Conservation (phyloP, 2,888 invertebrate genomes). For the Rhyacophila evoluta region DNA sequence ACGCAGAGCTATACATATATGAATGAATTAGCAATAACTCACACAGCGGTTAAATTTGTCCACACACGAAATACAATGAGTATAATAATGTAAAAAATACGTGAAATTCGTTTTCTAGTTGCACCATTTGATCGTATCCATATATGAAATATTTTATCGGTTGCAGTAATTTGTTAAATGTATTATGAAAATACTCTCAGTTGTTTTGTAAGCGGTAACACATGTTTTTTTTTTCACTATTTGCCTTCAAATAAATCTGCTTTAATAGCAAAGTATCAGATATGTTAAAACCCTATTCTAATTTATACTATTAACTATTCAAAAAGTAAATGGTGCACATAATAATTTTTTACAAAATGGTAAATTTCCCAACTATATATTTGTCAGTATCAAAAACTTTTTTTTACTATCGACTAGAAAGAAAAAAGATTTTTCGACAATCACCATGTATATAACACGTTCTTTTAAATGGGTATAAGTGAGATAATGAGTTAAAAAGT, state of each 20-base stretch:
- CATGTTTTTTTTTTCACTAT: not conserved
- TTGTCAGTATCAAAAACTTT: too few relatives aligned
- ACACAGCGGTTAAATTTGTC: not conserved
- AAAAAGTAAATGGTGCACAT: too few relatives aligned
- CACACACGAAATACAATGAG: not conserved
- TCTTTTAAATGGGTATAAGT: too few relatives aligned
- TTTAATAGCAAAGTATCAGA: too few relatives aligned
- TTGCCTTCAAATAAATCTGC: not conserved
- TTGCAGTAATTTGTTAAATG: not conserved
- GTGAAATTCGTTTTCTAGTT: not conserved
- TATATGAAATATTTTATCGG: not conserved
- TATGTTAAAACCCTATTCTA: too few relatives aligned
- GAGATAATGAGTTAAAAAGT: too few relatives aligned
- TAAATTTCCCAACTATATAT: too few relatives aligned
- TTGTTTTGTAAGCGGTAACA: not conserved
- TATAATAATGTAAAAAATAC: not conserved
- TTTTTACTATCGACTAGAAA: too few relatives aligned
- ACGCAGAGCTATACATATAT: not conserved
- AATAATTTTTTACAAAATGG: too few relatives aligned
- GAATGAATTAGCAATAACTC: not conserved
- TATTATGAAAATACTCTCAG: not conserved
- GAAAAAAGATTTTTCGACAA: too few relatives aligned
- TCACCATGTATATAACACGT: too few relatives aligned
- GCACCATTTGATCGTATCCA: not conserved
- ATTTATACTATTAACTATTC: too few relatives aligned